phyloP scores from a whole-genome alignment of 2,888 invertebrate species.

The Elaeidobius kamerunicus region DNA sequence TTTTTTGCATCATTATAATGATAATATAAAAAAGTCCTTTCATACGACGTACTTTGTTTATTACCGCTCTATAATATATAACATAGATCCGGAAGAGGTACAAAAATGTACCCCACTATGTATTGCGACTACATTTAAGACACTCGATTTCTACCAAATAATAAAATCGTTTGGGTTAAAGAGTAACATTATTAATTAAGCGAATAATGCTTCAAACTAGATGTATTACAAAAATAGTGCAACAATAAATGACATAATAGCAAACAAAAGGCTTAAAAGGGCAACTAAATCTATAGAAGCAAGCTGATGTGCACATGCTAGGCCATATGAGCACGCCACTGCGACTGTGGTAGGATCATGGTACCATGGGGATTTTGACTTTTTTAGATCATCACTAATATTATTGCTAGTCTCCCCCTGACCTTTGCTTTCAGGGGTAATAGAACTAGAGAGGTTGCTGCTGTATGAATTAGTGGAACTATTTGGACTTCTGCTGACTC shows the following conservation, averaged over 20 bases:
- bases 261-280: constrained; percentile 70
- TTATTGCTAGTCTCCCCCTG: neutral
- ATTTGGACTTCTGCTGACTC: constrained; percentile 13
- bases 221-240: constrained; percentile 50
- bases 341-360: constrained; percentile 62
- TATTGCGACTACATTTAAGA: no score
- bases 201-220: constrained; percentile 1
- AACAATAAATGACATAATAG: constrained; percentile 69
- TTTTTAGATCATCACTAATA: constrained; percentile 3
- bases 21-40: no score
- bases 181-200: no score
- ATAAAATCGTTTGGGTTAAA: no score
- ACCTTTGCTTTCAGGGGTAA: constrained; percentile 8
- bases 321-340: constrained; percentile 74
- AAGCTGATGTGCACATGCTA: constrained; percentile 68
- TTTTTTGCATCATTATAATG: no score
- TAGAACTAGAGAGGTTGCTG: constrained; percentile 5
- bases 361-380: constrained; percentile 50
- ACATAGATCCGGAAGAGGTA: no score
- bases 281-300: constrained; percentile 72
- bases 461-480: constrained; percentile 3
- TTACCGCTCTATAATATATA: no score
- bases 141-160: no score
- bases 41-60: no score
- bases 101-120: no score